These are phyloP conservation scores for Campoletis sonorensis DNA, from an alignment of 1,140 invertebrate species.

Conservation along the genomic window DNA sequence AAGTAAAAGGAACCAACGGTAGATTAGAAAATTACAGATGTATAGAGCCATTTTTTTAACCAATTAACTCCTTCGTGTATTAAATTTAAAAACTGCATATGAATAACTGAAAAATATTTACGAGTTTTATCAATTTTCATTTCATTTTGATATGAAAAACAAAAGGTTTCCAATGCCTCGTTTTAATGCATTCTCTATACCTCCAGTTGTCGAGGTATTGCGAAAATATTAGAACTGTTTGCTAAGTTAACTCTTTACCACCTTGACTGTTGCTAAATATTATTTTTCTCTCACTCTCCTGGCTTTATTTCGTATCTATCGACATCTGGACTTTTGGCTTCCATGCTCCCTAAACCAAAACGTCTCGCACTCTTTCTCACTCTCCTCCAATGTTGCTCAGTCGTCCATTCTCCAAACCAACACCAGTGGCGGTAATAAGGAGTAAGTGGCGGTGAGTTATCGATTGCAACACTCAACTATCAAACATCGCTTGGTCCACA, in stretches of 20 bases:
- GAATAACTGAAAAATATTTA: too few species aligned
- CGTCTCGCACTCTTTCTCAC: not conserved
- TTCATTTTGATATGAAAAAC: too few species aligned
- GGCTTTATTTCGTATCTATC: constrained; percentile 36
- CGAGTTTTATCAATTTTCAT: too few species aligned
- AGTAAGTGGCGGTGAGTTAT: not conserved
- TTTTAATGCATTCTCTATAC: too few species aligned
- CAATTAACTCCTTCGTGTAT: too few species aligned
- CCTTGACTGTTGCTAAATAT: constrained; percentile 46
- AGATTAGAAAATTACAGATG: too few species aligned
- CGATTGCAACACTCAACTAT: constrained; percentile 44
- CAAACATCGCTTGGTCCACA: constrained; percentile 37
- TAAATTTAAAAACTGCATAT: too few species aligned
- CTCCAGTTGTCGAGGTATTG: not conserved
- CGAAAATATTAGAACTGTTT: constrained; percentile 38
- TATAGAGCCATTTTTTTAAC: too few species aligned
- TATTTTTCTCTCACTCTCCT: constrained; percentile 39
- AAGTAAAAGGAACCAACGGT: too few species aligned
- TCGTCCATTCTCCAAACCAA: constrained; percentile 39
- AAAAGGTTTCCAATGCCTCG: too few species aligned
- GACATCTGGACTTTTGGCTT: constrained; percentile 2
- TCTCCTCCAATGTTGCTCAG: not conserved
- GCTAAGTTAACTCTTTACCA: constrained; percentile 36
- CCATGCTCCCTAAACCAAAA: constrained; percentile 8
- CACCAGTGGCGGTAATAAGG: constrained; percentile 18